Evolutionary conservation across 2,888 invertebrate species (phyloP).

Genomic region (Marasmarcha lunaedactyla): DNA sequence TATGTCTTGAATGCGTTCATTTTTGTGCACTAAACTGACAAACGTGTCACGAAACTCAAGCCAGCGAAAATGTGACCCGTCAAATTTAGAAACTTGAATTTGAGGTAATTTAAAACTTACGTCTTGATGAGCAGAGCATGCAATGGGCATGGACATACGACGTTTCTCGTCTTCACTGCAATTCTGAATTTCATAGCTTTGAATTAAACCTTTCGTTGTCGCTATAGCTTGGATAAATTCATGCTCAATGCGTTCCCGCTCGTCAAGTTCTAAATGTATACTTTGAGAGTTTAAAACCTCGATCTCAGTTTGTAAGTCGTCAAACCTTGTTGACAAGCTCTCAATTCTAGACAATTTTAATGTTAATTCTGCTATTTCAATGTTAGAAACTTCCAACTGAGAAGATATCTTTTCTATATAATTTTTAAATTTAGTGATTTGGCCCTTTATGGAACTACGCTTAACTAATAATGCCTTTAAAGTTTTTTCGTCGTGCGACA

Average conservation of each 20-base stretch:
- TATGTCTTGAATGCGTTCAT: conserved; percentile 7
- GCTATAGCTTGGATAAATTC: conserved; percentile 4
- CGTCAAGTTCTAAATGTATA: conserved; percentile 4
- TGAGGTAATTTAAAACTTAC: conserved; percentile 8
- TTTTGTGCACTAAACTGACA: conserved; percentile 10
- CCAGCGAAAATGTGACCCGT: conserved; percentile 12
- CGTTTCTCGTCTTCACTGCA: conserved; percentile 2
- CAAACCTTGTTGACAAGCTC: conserved; percentile 5
- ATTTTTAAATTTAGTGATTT: conserved; percentile 11
- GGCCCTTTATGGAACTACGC: conserved; percentile 10
- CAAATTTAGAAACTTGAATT: conserved; percentile 13
- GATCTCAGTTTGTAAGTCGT: conserved; percentile 10
- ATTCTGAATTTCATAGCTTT: neutral
- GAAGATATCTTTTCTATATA: conserved; percentile 2
- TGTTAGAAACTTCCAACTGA: conserved; percentile 1
- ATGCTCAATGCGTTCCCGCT: conserved; percentile 9
- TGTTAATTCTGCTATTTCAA: conserved; percentile 7
- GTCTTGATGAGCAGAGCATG: conserved; percentile 5
- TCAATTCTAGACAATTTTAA: conserved; percentile 9
- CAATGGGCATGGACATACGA: conserved; percentile 2
- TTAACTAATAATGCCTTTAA: too few relatives aligned
- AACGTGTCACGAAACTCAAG: conserved; percentile 13
- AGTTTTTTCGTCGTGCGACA: too few relatives aligned
- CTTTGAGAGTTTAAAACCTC: conserved; percentile 8
- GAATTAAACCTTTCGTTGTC: conserved; percentile 2